A percentile compares a stretch with the other conserved stretches of the same genome.
Conservation (phyloP, 2,888 invertebrate genomes). For the Ophion costatus region DNA sequence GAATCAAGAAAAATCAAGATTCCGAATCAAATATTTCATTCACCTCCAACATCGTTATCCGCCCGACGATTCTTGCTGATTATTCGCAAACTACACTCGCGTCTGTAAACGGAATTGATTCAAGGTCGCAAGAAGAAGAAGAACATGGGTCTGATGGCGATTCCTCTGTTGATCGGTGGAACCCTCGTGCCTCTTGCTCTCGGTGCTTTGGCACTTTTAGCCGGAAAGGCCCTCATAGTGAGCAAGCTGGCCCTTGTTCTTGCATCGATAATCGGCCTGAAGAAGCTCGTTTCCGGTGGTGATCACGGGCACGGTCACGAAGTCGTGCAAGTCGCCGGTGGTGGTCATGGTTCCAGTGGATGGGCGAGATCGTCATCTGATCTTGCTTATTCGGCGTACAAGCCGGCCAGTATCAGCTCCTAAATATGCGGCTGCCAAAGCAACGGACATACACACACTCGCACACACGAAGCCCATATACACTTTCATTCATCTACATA, state of each 20-base stretch:
- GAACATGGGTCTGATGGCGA: constrained; percentile 90
- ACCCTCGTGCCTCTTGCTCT: constrained; percentile 93
- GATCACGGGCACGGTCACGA: constrained; percentile 86
- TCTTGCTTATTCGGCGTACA: constrained; percentile 87
- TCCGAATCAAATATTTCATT: neutral
- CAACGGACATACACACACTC: constrained; percentile 6
- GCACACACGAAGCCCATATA: constrained; percentile 26
- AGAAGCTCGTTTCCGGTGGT: constrained; percentile 90
- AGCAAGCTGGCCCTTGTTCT: constrained; percentile 93
- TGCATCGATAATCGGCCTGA: constrained; percentile 93
- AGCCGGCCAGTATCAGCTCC: constrained; percentile 80
- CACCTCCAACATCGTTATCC: neutral
- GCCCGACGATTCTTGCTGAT: neutral
- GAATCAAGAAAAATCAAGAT: constrained; percentile 26
- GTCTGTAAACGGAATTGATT: constrained; percentile 36
- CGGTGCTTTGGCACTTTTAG: constrained; percentile 91
- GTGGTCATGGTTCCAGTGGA: constrained; percentile 87
- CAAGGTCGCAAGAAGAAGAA: constrained; percentile 88
- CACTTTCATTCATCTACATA: neutral
- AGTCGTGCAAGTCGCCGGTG: constrained; percentile 88
- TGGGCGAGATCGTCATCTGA: constrained; percentile 89
- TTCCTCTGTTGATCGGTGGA: constrained; percentile 92
- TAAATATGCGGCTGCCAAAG: constrained; percentile 49
- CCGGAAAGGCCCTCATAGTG: constrained; percentile 94
- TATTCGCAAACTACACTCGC: neutral